Conservation (phyloP, 2,113 vertebrate genomes). For the Vidua macroura region DNA sequence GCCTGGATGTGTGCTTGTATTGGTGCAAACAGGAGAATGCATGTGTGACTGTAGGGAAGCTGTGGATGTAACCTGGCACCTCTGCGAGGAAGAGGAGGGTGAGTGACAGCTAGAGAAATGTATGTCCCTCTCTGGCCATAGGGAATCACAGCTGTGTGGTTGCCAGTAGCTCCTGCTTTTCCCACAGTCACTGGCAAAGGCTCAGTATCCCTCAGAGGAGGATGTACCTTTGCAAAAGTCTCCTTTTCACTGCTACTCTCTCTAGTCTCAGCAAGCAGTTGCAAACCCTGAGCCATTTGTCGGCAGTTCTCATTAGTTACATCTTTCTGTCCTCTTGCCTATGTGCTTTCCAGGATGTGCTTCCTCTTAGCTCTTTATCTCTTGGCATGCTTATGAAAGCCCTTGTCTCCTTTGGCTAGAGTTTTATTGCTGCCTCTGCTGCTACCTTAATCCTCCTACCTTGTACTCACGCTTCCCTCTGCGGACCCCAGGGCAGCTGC, state of each 20-base stretch:
- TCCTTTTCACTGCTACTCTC: background rate
- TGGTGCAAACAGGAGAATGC: background rate
- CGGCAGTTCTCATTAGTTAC: background rate
- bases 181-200: rapidly evolving
- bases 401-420: background rate
- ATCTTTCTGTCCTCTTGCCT: background rate
- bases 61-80: background rate
- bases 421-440: background rate
- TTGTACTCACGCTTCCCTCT: background rate
- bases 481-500: background rate
- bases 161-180: background rate
- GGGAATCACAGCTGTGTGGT: background rate
- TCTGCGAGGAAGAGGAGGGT: background rate
- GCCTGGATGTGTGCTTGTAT: background rate
- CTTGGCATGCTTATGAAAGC: background rate
- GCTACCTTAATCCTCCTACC: background rate
- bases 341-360: background rate
- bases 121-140: background rate
- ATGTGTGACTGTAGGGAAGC: rapidly evolving
- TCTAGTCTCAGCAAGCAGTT: background rate
- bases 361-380: background rate
- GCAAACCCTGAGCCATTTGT: background rate
- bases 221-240: background rate
- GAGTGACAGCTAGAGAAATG: background rate
- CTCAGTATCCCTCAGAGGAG: background rate